Evolutionary conservation across 2,888 invertebrate genomes (phyloP), one percentile per base, ranked within the genome.

Genomic region (Tholera decimalis): DNA sequence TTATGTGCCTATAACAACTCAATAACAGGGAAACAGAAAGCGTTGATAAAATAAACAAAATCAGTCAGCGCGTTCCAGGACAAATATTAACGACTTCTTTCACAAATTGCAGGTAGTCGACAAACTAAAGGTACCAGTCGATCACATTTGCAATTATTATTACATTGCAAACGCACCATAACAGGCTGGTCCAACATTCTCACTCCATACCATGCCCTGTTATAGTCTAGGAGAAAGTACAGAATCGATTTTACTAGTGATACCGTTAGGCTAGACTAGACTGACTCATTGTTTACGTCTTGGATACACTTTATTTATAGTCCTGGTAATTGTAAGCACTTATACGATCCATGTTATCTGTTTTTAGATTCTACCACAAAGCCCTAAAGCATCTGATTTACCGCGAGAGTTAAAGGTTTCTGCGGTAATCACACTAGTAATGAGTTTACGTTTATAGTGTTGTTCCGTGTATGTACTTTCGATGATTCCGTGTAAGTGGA

Each of bases 171-270:
- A 76, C 80, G 77, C 70, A 73, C 83, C 80, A 77, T 81, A 78
- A 77, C 69, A 72, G 62, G 72, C 80, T 69, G 61, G 77, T 63
- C 53, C 39, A 43, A 60, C 57, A 57, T 60, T 68, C 55, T 69
- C 61, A 61, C 63, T 75, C 77, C 79, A 70, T 81, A 84, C 77
- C 77, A 70, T 80, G 83, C 86, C 84, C 84, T 85, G 84, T 86
- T 87, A 81, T 79, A 66, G 80, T 71, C 73, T 61, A 57, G 69
- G 90, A 85, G 89, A 89, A 91, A 91, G 89, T 88, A 80, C 83
- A 82, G 83, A 81, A 85, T 83, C 78, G 65, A 85, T 83, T 76
- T 77, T 78, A 67, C 79, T 79, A 69, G 61, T 60, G 56, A 73
- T 72, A 80, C 68, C 58, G 80, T 61, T 75, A 60, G 65, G 71